phyloP scores from a whole-genome alignment of 1,140 invertebrate genomes.

The Papilio dardanus region DNA sequence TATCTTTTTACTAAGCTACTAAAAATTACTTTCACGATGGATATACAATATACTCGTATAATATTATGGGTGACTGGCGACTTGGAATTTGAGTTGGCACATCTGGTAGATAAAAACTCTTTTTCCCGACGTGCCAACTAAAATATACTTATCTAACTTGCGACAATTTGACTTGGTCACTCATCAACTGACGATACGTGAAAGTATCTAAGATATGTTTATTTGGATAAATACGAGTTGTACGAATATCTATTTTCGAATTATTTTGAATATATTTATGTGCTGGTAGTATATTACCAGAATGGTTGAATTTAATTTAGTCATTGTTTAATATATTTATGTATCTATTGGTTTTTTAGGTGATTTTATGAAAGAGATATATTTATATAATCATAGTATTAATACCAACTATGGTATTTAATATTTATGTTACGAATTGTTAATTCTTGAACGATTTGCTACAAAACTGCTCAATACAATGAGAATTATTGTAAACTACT shows the following conservation, averaged over 20 bases:
- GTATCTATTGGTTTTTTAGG: not conserved
- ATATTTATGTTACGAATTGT: not conserved
- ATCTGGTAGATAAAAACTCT: not conserved
- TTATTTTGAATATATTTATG: not conserved
- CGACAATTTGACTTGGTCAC: not conserved
- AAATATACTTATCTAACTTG: not conserved
- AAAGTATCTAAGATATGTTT: not conserved
- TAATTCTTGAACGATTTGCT: constrained; percentile 1
- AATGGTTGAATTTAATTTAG: too few species aligned
- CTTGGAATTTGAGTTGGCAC: not conserved
- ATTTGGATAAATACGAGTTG: not conserved
- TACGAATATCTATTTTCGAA: not conserved
- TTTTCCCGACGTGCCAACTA: not conserved
- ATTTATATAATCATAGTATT: too few species aligned
- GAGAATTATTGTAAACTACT: not conserved
- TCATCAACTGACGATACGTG: not conserved
- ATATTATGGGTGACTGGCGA: not conserved
- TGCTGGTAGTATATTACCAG: too few species aligned
- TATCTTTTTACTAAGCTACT: not conserved
- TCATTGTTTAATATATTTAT: too few species aligned
- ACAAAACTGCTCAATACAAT: constrained; percentile 31
- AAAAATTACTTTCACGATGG: too few species aligned
- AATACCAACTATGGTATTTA: too few species aligned
- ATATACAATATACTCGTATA: not conserved
- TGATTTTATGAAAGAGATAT: not conserved